Percentiles rank a stretch among this genome's conserved stretches.
These are phyloP conservation scores for Drosophila mettleri DNA, from an alignment of 2,888 invertebrate genomes.

Conservation along the genomic window DNA sequence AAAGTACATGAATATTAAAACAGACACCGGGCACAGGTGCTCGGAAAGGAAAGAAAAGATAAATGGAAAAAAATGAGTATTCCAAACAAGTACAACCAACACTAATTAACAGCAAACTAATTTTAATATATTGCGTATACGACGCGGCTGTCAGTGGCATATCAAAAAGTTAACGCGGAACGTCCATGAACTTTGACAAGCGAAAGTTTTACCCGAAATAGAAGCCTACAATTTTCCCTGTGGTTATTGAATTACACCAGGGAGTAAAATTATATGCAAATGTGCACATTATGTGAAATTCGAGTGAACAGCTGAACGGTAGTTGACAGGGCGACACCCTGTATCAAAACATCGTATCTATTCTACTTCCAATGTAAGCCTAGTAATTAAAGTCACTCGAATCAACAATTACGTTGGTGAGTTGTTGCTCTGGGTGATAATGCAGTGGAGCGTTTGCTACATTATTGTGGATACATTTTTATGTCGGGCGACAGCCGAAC, in stretches of 20 bases:
- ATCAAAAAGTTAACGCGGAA: slow-evolving; percentile 9
- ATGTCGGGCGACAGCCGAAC: slow-evolving; percentile 25
- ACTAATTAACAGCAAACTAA: slow-evolving; percentile 61
- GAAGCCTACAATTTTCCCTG: slow-evolving; percentile 16
- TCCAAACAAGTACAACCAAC: slow-evolving; percentile 25
- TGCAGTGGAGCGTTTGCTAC: slow-evolving; percentile 23
- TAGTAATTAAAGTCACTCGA: slow-evolving; percentile 48
- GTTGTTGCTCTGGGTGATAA: slow-evolving; percentile 59
- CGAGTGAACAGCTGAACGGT: not conserved
- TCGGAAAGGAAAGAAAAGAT: not conserved
- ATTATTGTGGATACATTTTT: slow-evolving; percentile 39
- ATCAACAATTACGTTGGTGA: slow-evolving; percentile 30
- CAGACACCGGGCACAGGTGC: slow-evolving; percentile 16
- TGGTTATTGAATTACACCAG: slow-evolving; percentile 25
- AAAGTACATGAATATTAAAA: slow-evolving; percentile 39
- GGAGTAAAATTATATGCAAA: slow-evolving; percentile 3
- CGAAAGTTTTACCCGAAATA: slow-evolving; percentile 20
- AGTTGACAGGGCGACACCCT: not conserved
- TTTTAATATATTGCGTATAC: slow-evolving; percentile 59
- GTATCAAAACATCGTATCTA: not conserved
- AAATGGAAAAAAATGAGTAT: slow-evolving; percentile 12
- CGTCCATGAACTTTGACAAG: slow-evolving; percentile 6
- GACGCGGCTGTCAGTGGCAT: slow-evolving; percentile 25
- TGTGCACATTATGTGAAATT: slow-evolving; percentile 6
- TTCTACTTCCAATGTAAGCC: not conserved